Base-by-base conservation (phyloP, 2,113 vertebrate species). In the Pollimyrus isidori region DNA sequence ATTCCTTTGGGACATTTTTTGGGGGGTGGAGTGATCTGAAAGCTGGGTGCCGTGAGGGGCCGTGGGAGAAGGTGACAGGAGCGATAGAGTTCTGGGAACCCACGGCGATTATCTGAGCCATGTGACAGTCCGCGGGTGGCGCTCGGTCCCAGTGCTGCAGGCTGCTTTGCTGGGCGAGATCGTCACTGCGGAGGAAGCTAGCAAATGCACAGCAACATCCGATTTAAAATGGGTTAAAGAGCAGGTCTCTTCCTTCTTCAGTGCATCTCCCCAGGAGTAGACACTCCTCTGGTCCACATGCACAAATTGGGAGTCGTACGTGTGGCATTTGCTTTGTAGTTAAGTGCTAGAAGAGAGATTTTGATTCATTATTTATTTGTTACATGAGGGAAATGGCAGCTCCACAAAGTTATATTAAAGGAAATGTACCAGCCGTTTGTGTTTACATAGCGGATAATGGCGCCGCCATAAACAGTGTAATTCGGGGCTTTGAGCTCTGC, bases 41-140 rank as follows among this genome's bases (percentile, higher is more conserved):
- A 92, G 92, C 93, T 84, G 93, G 93, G 91, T 92, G 93, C 92
- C 91, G 39, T 93, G 91, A 92, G 94, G 92, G 93, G 90, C 89
- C 89, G 89, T 92, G 92, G 87, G 91, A 92, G 84, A 48, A 95
- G 92, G 95, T 91, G 92, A 92, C 94, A 93, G 91, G 90, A 91
- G 42, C 35, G 94, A 96, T 93, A 90, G 89, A 91, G 15, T 96
- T 96, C 94, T 94, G 92, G 95, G 95, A 97, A 95, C 87, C 92
- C 91, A 39, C 92, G 90, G 86, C 90, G 95, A 95, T 96, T 95
- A 96, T 92, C 87, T 92, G 93, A 95, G 95, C 92, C 92, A 48
- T 91, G 93, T 96, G 97, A 96, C 94, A 86, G 93, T 93, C 58
- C 92, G 86, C 94, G 95, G 95, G 94, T 91, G 89, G 93, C 91